These are phyloP conservation scores for Zosterops borbonicus DNA, from an alignment of 2,113 vertebrate species.

Conservation along the genomic window DNA sequence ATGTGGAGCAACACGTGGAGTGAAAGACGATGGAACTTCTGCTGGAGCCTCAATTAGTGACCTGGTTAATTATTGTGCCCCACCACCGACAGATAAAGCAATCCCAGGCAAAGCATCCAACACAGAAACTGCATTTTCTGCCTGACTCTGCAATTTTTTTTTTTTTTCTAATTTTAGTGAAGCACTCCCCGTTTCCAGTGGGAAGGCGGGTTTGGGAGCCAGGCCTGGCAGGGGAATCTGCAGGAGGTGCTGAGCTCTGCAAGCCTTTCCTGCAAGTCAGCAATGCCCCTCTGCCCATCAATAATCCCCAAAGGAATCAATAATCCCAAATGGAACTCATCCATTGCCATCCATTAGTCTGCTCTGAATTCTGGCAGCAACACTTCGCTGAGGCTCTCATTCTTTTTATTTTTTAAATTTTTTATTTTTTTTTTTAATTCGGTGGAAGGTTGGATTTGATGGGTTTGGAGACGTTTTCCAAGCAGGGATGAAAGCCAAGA, in stretches of 20 bases:
- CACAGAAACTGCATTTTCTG: neutral
- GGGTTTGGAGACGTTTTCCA: neutral
- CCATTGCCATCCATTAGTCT: slow-evolving; percentile 48
- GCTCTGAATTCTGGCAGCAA: slow-evolving; percentile 49
- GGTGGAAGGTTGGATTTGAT: neutral
- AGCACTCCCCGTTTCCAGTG: neutral
- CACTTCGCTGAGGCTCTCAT: neutral
- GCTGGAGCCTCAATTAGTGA: neutral
- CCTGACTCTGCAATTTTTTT: neutral
- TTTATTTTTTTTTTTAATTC: neutral
- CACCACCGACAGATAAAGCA: neutral
- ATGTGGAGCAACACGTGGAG: neutral
- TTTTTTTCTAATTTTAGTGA: neutral
- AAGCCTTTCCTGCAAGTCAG: slow-evolving; percentile 67
- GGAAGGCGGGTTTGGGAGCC: neutral
- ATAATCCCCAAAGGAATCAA: slow-evolving; percentile 69
- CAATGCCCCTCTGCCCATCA: slow-evolving; percentile 59
- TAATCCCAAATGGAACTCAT: slow-evolving; percentile 61
- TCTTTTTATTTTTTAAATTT: neutral
- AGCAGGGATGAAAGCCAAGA: neutral
- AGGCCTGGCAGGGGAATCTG: slow-evolving; percentile 60
- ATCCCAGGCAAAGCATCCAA: neutral
- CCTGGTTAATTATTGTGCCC: neutral
- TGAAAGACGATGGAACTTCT: neutral
- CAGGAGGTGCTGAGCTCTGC: slow-evolving; percentile 72